Evolutionary conservation across 2,113 vertebrate genomes (phyloP).

Genomic region (Oreochromis aureus): DNA sequence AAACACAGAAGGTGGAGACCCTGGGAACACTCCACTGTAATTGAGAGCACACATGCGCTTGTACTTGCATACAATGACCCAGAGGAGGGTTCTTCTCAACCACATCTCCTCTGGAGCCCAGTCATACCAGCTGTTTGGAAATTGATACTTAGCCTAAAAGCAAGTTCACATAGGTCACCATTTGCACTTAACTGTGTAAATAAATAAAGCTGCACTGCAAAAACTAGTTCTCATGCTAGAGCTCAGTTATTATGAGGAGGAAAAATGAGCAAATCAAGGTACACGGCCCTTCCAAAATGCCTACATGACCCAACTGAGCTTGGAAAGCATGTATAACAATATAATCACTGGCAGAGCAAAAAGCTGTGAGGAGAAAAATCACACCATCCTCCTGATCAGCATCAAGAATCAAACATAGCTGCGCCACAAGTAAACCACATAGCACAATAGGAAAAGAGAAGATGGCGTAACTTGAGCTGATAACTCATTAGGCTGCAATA

Average conservation of each 20-base stretch:
- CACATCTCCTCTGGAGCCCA: not conserved
- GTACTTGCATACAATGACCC: not conserved
- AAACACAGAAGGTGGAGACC: slow-evolving; percentile 16
- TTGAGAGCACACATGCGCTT: not conserved
- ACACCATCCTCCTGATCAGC: not conserved
- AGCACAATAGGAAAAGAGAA: not conserved
- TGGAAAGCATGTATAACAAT: not conserved
- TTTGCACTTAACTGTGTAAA: not conserved
- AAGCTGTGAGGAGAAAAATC: not conserved
- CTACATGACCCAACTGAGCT: not conserved
- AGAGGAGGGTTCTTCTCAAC: not conserved
- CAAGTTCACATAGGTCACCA: not conserved
- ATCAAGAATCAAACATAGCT: not conserved
- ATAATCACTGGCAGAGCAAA: not conserved
- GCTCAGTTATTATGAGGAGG: not conserved
- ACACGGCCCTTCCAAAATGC: not conserved
- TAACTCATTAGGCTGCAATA: not conserved
- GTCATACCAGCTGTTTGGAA: not conserved
- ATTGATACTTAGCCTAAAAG: not conserved
- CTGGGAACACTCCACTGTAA: not conserved
- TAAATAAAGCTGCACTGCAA: not conserved
- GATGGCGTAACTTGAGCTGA: not conserved
- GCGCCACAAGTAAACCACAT: not conserved
- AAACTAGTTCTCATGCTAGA: not conserved
- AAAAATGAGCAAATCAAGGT: not conserved